Evolutionary conservation across 2,888 invertebrate genomes (phyloP).

Genomic region (Brachypterus glaber): DNA sequence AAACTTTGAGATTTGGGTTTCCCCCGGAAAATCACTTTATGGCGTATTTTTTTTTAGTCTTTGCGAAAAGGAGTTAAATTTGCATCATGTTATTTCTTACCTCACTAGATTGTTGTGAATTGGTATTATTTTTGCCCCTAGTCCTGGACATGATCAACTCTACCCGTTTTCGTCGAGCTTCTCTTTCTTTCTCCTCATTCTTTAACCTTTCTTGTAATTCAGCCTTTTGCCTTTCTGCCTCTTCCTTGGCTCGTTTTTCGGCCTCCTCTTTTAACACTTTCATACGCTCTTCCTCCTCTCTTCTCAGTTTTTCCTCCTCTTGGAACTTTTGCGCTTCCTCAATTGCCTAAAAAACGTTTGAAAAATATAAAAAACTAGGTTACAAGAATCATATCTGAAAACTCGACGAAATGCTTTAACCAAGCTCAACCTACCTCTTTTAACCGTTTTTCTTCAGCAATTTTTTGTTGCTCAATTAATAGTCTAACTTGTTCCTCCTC

Average conservation of each 20-base stretch:
- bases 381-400: conserved; percentile 5
- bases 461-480: conserved; percentile 68
- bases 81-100: too few species aligned
- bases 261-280: conserved; percentile 65
- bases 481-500: conserved; percentile 80
- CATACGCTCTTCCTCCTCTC: conserved; percentile 54
- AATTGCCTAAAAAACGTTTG: conserved; percentile 42
- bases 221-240: conserved; percentile 71
- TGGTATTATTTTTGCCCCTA: conserved; percentile 45
- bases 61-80: neutral
- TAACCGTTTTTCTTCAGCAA: conserved; percentile 77
- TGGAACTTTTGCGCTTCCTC: conserved; percentile 66
- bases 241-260: conserved; percentile 71
- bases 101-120: conserved; percentile 20
- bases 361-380: conserved; percentile 8
- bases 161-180: conserved; percentile 79
- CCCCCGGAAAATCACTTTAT: too few species aligned
- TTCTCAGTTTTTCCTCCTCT: conserved; percentile 65
- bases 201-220: conserved; percentile 76
- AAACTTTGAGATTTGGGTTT: too few species aligned
- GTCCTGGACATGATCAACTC: conserved; percentile 90
- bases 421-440: conserved; percentile 55
- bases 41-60: too few species aligned
- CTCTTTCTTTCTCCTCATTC: conserved; percentile 81
- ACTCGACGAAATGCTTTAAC: neutral